phyloP scores from a whole-genome alignment of 2,888 invertebrate genomes.

The Orchesellides sinensis region DNA sequence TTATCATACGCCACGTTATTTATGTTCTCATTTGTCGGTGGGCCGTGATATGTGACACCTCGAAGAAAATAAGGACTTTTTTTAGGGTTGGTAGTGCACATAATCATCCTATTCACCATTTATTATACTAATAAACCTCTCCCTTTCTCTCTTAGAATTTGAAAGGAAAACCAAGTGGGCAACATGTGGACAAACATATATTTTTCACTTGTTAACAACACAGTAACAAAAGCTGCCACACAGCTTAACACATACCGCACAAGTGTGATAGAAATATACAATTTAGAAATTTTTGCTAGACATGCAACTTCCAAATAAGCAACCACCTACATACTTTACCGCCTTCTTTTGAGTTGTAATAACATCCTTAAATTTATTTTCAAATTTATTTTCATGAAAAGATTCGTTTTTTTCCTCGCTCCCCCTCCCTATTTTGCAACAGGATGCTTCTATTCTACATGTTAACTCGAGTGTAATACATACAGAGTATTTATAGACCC shows the following conservation, averaged over 20 bases:
- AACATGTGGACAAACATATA: slow-evolving; percentile 43
- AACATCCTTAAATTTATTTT: background rate
- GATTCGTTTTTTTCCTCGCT: background rate
- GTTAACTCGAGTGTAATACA: too few species aligned
- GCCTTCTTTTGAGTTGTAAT: background rate
- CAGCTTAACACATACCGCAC: background rate
- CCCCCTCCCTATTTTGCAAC: too few species aligned
- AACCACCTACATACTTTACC: background rate
- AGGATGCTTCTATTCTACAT: too few species aligned
- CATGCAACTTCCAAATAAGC: slow-evolving; percentile 24
- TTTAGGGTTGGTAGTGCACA: background rate
- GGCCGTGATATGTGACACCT: slow-evolving; percentile 41
- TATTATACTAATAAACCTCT: slow-evolving; percentile 4
- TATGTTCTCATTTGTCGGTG: slow-evolving; percentile 49
- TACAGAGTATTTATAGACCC: too few species aligned
- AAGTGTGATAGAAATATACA: background rate
- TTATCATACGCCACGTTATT: slow-evolving; percentile 57
- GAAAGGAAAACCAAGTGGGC: slow-evolving; percentile 14
- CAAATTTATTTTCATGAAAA: slow-evolving; percentile 18
- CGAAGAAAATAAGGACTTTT: slow-evolving; percentile 1
- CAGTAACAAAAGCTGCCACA: slow-evolving; percentile 23
- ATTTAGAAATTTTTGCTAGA: slow-evolving; percentile 15
- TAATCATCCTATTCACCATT: too few species aligned
- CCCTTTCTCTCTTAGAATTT: background rate
- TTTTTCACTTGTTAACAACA: slow-evolving; percentile 28